phyloP scores from a whole-genome alignment of 2,113 vertebrate species.

The Climacteris rufus region DNA sequence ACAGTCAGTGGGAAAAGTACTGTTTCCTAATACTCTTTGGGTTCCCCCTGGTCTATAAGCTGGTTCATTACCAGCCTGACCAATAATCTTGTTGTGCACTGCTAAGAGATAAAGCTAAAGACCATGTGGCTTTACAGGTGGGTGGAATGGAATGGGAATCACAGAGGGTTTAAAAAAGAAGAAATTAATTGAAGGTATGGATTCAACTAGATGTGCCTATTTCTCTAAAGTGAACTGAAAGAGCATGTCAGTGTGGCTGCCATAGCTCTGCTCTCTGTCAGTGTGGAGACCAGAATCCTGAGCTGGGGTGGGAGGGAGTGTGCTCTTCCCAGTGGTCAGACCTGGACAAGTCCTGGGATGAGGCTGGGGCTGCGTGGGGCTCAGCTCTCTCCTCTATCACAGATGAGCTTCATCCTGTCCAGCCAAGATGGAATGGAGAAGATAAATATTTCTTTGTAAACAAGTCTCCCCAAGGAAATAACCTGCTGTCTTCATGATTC shows the following conservation, averaged over 20 bases:
- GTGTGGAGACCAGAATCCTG: accelerated
- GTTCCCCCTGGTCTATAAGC: not conserved
- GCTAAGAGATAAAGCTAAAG: not conserved
- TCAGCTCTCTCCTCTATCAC: not conserved
- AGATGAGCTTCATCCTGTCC: not conserved
- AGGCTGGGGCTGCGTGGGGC: not conserved
- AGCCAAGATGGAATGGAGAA: not conserved
- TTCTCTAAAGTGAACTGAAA: not conserved
- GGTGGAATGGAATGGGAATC: not conserved
- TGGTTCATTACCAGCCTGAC: not conserved
- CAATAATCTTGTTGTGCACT: not conserved
- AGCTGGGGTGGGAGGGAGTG: accelerated
- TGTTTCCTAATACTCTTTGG: not conserved
- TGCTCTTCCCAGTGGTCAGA: not conserved
- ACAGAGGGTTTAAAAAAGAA: not conserved
- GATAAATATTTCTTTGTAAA: not conserved
- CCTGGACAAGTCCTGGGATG: not conserved
- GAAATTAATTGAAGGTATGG: not conserved
- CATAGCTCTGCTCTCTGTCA: not conserved
- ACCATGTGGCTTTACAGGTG: not conserved
- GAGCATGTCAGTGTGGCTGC: not conserved
- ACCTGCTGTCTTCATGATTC: not conserved
- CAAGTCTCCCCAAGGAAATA: not conserved
- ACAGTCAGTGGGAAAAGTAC: not conserved
- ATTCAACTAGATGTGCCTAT: not conserved